These are phyloP conservation scores for Beroe forskalii DNA, from an alignment of 37 sponge, comb jelly and placozoan genomes.

Conservation along the genomic window DNA sequence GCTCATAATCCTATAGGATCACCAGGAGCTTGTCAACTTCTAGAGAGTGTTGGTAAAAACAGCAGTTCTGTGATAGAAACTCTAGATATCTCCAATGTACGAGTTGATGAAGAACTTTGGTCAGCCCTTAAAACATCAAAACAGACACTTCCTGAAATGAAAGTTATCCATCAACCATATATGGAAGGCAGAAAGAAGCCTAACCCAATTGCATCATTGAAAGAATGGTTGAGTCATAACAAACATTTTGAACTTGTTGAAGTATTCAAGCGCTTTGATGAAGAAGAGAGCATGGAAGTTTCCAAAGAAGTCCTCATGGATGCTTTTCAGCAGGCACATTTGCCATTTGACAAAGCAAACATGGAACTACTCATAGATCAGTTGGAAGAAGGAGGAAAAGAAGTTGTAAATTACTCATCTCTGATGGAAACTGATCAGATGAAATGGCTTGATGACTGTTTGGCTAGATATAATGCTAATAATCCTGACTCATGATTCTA, in stretches of 20 bases:
- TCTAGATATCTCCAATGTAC: constrained; percentile 34
- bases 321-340: constrained; percentile 52
- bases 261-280: constrained; percentile 61
- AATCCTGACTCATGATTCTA: background rate
- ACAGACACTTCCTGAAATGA: background rate
- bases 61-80: constrained; percentile 36
- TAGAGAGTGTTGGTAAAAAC: constrained; percentile 61
- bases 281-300: constrained; percentile 56
- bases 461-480: constrained; percentile 36
- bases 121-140: background rate
- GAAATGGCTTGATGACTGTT: constrained; percentile 55
- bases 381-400: constrained; percentile 29
- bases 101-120: constrained; percentile 62
- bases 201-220: constrained; percentile 53
- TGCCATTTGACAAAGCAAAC: constrained; percentile 52
- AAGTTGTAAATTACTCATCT: constrained; percentile 5
- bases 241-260: constrained; percentile 59
- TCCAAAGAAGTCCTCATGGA: constrained; percentile 34
- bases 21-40: constrained; percentile 19
- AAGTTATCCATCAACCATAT: constrained; percentile 55
- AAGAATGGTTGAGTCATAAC: constrained; percentile 51
- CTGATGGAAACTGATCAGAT: constrained; percentile 30
- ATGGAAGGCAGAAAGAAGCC: constrained; percentile 64
- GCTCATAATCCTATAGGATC: constrained; percentile 30
- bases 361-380: constrained; percentile 60